phyloP scores from a whole-genome alignment of 2,888 invertebrate species.

The Campoletis raptor region DNA sequence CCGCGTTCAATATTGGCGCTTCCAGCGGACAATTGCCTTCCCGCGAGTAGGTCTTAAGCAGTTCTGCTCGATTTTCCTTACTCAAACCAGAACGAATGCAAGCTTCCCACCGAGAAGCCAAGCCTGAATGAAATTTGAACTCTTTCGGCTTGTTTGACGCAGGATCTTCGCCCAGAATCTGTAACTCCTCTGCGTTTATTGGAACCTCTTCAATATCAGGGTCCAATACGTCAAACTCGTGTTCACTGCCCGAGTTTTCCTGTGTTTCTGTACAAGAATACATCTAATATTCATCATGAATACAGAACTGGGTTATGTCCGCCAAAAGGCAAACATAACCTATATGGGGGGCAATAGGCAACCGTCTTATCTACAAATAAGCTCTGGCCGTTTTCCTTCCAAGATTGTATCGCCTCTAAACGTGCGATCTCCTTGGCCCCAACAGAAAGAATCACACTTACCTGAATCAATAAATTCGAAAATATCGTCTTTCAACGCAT shows the following conservation, averaged over 20 bases:
- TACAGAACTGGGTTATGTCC: not conserved
- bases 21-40: slow-evolving; percentile 55
- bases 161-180: slow-evolving; percentile 35
- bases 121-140: slow-evolving; percentile 23
- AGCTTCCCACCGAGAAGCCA: slow-evolving; percentile 58
- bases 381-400: slow-evolving; percentile 18
- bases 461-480: slow-evolving; percentile 14
- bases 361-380: slow-evolving; percentile 40
- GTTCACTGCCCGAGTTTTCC: slow-evolving; percentile 11
- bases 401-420: slow-evolving; percentile 35
- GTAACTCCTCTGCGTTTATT: slow-evolving; percentile 22
- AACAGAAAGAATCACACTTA: slow-evolving; percentile 16
- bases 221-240: not conserved
- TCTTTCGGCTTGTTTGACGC: slow-evolving; percentile 5
- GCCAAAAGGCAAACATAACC: slow-evolving; percentile 15
- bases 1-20: slow-evolving; percentile 47
- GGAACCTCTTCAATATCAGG: slow-evolving; percentile 14
- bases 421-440: slow-evolving; percentile 45
- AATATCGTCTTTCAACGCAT: slow-evolving; percentile 21
- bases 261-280: slow-evolving; percentile 34
- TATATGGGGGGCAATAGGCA: slow-evolving; percentile 15
- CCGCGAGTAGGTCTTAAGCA: slow-evolving; percentile 34
- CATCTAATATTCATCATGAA: slow-evolving; percentile 29
- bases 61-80: slow-evolving; percentile 29
- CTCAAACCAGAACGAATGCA: slow-evolving; percentile 44